phyloP scores from a whole-genome alignment of 2,113 vertebrate genomes.

The Coturnix japonica region DNA sequence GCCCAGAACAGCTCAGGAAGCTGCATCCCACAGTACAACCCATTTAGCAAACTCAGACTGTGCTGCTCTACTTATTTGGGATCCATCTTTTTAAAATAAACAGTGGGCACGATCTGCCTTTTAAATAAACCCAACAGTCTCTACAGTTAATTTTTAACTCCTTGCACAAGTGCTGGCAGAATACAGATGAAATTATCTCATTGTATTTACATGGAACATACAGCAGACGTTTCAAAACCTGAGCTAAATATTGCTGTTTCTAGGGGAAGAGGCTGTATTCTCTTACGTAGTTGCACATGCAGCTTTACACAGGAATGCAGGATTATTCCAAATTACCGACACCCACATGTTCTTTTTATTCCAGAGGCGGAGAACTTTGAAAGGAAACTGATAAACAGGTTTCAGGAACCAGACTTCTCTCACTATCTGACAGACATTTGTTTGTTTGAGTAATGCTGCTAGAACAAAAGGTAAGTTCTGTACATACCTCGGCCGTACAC shows the following conservation, averaged over 20 bases:
- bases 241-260: not conserved
- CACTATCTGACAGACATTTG: not conserved
- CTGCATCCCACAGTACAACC: not conserved
- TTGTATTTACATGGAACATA: not conserved
- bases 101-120: not conserved
- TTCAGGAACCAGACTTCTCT: not conserved
- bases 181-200: not conserved
- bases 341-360: not conserved
- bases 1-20: not conserved
- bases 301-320: not conserved
- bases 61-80: not conserved
- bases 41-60: not conserved
- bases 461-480: not conserved
- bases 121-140: not conserved
- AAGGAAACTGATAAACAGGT: not conserved
- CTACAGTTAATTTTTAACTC: not conserved
- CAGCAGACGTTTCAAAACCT: not conserved
- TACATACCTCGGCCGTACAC: constrained; percentile 96
- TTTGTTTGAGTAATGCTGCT: not conserved
- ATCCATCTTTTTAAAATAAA: not conserved
- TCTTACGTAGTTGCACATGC: not conserved
- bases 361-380: not conserved
- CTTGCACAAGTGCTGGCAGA: not conserved
- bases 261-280: not conserved
- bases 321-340: rapidly evolving